Evolutionary conservation across 2,888 invertebrate species (phyloP).

Genomic region (Orthosia cruda): DNA sequence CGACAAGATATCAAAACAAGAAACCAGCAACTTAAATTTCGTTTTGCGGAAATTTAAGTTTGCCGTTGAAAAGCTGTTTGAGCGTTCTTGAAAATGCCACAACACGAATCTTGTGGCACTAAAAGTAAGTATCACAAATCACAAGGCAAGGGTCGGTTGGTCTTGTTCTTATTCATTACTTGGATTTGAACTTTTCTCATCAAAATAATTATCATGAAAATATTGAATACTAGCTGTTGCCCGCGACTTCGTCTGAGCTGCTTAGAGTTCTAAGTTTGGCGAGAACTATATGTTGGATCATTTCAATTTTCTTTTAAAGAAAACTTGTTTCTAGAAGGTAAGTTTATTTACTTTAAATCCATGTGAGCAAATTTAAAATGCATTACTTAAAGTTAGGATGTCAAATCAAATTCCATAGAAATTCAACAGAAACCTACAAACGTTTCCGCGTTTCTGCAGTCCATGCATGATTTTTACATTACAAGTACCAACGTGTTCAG

Average conservation of each 20-base stretch:
- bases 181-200: neutral
- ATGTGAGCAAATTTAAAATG: neutral
- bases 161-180: slow-evolving; percentile 7
- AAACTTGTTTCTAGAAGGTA: too few relatives aligned
- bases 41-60: slow-evolving; percentile 23
- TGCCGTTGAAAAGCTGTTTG: slow-evolving; percentile 2
- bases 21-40: slow-evolving; percentile 18
- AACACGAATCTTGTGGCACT: slow-evolving; percentile 13
- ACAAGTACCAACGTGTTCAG: slow-evolving; percentile 1
- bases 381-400: neutral
- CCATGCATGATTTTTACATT: neutral
- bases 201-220: too few relatives aligned
- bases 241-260: too few relatives aligned
- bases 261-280: too few relatives aligned
- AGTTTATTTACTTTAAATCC: neutral
- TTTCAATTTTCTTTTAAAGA: neutral
- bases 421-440: neutral
- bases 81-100: slow-evolving; percentile 28
- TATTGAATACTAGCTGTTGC: too few relatives aligned
- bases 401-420: neutral
- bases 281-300: too few relatives aligned
- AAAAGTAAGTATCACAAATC: slow-evolving; percentile 1
- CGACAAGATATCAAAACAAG: slow-evolving; percentile 5
- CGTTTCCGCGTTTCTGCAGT: neutral
- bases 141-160: neutral